Evolutionary conservation across 2,888 invertebrate species (phyloP).

Genomic region (Anarsia innoxiella): DNA sequence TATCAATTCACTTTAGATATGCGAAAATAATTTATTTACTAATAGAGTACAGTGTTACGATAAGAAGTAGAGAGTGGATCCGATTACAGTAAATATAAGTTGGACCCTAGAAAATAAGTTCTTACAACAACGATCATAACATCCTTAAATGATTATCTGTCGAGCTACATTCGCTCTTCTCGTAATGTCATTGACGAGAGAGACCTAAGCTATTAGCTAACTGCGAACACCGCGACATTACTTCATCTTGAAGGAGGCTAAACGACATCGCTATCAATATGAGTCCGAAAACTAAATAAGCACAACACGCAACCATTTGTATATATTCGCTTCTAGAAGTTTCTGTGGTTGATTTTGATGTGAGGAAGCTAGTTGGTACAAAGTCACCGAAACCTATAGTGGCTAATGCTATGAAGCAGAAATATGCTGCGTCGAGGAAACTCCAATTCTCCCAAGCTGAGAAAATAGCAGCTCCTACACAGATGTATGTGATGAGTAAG

Average conservation of each 20-base stretch:
- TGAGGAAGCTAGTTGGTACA: conserved; percentile 76
- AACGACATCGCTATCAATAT: conserved; percentile 90
- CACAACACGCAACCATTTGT: conserved; percentile 86
- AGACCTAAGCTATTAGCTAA: conserved; percentile 82
- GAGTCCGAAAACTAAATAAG: conserved; percentile 85
- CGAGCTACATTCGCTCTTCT: conserved; percentile 68
- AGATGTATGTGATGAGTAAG: conserved; percentile 82
- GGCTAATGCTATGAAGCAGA: conserved; percentile 88
- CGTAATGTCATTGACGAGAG: conserved; percentile 76
- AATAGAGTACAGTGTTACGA: conserved; percentile 21
- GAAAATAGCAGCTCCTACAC: conserved; percentile 84
- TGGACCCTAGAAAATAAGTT: conserved; percentile 30
- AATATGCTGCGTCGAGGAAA: conserved; percentile 87
- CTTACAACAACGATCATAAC: conserved; percentile 70
- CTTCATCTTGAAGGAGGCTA: conserved; percentile 87
- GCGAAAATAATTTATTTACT: conserved; percentile 46
- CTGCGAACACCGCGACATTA: conserved; percentile 82
- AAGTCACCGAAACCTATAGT: conserved; percentile 89
- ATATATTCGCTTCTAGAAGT: conserved; percentile 75
- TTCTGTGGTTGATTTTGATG: conserved; percentile 57
- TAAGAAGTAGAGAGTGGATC: conserved; percentile 37
- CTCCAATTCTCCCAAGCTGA: conserved; percentile 88
- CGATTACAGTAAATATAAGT: conserved; percentile 25
- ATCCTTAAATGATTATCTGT: conserved; percentile 61
- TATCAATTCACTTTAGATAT: conserved; percentile 40